These are phyloP conservation scores for Neodiprion pinetum DNA, from an alignment of 1,140 invertebrate genomes.

Conservation along the genomic window DNA sequence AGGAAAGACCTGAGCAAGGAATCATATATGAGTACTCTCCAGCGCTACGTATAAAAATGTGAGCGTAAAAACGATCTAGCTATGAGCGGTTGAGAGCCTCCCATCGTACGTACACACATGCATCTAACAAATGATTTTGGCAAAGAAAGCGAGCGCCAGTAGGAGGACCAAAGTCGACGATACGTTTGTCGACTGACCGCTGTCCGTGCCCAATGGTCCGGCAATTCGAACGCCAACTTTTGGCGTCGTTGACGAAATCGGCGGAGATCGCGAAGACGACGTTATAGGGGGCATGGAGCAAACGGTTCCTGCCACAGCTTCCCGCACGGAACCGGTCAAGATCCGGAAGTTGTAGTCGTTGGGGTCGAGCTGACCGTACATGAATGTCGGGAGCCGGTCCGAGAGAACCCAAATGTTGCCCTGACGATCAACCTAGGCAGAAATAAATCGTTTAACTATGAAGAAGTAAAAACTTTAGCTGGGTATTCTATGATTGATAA, in stretches of 20 bases:
- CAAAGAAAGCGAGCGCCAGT: neutral
- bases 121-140: neutral
- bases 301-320: conserved; percentile 73
- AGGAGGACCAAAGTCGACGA: neutral
- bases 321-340: conserved; percentile 68
- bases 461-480: too few species aligned
- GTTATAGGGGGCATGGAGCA: conserved; percentile 54
- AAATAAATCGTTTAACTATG: neutral
- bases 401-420: conserved; percentile 78
- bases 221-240: neutral
- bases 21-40: too few species aligned
- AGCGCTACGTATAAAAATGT: too few species aligned
- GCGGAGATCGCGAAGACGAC: neutral
- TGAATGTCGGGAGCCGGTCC: conserved; percentile 73
- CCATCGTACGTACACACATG: too few species aligned
- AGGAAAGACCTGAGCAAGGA: too few species aligned
- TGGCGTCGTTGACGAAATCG: neutral
- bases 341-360: conserved; percentile 78
- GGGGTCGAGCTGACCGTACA: conserved; percentile 70
- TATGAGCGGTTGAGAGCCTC: too few species aligned
- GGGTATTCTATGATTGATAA: too few species aligned
- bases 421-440: conserved; percentile 63
- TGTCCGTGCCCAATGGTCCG: neutral
- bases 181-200: neutral
- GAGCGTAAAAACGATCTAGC: too few species aligned